Base-by-base conservation (phyloP, 1,140 invertebrate species). In the Triops longicaudatus region DNA sequence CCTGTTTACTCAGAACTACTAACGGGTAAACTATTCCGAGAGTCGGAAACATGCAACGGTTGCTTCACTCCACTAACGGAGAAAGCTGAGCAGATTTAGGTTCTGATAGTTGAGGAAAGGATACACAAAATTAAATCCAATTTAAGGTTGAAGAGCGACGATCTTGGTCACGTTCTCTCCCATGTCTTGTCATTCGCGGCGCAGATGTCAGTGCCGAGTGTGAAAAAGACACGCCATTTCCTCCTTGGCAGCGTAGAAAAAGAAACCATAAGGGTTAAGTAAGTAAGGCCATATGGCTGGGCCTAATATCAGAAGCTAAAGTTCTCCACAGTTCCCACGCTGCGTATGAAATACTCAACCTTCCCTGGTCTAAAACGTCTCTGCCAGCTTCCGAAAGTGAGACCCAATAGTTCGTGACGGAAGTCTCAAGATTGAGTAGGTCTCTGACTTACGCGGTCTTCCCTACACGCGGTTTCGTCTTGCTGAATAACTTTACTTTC, bases 271-370 rank as follows among this genome's bases (percentile, higher is more conserved):
- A 10, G 50, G n/a, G 50, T 17, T 63, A 37, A 37, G 31, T 63
- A 63, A 63, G 50, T 63, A 63, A 63, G 50, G 50, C 50, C 50
- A 63, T 63, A 63, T 63, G 50, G 50, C 17, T 63, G 14, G 50
- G 50, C 50, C 50, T 63, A 63, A 63, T 63, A 63, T 63, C 50
- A 63, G 31, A 37, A 37, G 31, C 31, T 37, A 37, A 37, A 2
- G 2, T 37, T 37, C 7, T 37, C 31, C 31, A 37, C 7, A 7
- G 31, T 37, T 37, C 31, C 31, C 31, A 37, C 31, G 31, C 31
- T 37, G 31, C 31, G 7, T 37, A 37, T 37, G 31, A 37, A 37
- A 37, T 37, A 4, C 31, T 37, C 7, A 37, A 37, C 31, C 31
- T 7, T 37, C 31, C 31, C 31, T 37, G 31, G 31, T 2, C 31